These are phyloP conservation scores for Mungos mungo DNA, from an alignment of 2,113 vertebrate genomes.

Conservation along the genomic window DNA sequence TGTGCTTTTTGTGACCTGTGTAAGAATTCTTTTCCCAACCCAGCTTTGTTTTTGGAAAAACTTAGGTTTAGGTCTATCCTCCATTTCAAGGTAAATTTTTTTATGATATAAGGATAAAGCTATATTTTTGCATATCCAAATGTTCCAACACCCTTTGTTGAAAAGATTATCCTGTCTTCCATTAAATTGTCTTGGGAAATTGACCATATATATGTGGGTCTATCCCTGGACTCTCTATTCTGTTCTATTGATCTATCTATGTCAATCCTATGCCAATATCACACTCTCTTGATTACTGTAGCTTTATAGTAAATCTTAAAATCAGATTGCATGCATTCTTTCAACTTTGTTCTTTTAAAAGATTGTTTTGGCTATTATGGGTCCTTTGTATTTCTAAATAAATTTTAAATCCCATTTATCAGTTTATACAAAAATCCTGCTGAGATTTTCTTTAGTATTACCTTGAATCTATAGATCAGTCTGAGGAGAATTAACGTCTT, in stretches of 20 bases:
- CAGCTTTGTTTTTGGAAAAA: neutral
- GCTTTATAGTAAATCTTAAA: slow-evolving; percentile 2
- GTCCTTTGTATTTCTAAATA: neutral
- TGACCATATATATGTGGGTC: neutral
- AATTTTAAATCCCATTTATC: neutral
- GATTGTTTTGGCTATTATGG: neutral
- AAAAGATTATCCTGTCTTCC: neutral
- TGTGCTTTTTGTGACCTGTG: neutral
- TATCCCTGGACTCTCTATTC: neutral
- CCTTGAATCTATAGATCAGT: neutral
- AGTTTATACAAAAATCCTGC: neutral
- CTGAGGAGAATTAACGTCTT: neutral
- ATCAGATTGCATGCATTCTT: neutral
- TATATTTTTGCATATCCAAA: neutral
- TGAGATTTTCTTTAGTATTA: neutral
- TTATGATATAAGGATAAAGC: neutral
- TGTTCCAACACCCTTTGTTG: neutral
- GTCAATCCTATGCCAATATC: neutral
- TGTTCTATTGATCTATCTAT: neutral
- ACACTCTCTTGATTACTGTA: neutral
- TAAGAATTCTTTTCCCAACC: neutral
- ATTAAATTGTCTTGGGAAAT: neutral
- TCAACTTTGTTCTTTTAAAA: neutral
- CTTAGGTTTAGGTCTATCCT: neutral
- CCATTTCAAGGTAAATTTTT: neutral